Evolutionary conservation across 2,113 vertebrate species (phyloP), one percentile per base, ranked within the genome.

Genomic region (Dipodomys spectabilis): DNA sequence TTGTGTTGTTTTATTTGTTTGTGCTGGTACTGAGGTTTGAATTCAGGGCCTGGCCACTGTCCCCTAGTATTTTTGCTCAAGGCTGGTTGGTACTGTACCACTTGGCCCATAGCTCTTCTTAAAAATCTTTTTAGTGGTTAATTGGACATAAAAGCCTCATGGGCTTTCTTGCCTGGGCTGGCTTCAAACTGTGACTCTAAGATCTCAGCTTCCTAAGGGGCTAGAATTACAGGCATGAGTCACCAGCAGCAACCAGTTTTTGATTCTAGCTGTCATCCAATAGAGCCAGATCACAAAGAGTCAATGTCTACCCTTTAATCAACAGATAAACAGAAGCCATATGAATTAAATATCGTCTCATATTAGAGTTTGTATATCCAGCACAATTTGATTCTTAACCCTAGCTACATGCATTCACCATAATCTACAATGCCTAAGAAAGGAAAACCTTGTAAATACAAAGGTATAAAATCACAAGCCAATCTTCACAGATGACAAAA

Each of bases 331-430:
- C 30, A 53, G 65, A 95, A 73, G 53, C 18, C 44, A 49, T 72
- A 39, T 9, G 71, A 88, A n/a, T 92, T 62, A 68, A 88, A n/a
- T 35, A 11, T 12, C 15, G 65, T 67, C 7, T 49, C 57, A 88
- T 23, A 84, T 67, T 74, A 82, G 39, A 93, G 9, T 27, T 30
- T 74, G 78, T 94, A 79, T 6, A 77, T 49, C 3, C 7, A 67
- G 28, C 23, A 92, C 6, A 64, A 27, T 79, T 84, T 68, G 28
- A 49, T 73, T 95, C 73, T 81, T 91, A 86, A 92, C 19, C 60
- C 35, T 64, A 62, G 32, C n/a, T 67, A 15, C 18, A 15, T n/a
- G 44, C n/a, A 80, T 89, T 93, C 30, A 86, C 35, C 35, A 27
- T 53, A 81, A 72, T 49, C 11, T 83, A 87, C 45, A 73, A 5